These are phyloP conservation scores for Monochamus alternatus DNA, from an alignment of 2,888 invertebrate species.

Conservation along the genomic window DNA sequence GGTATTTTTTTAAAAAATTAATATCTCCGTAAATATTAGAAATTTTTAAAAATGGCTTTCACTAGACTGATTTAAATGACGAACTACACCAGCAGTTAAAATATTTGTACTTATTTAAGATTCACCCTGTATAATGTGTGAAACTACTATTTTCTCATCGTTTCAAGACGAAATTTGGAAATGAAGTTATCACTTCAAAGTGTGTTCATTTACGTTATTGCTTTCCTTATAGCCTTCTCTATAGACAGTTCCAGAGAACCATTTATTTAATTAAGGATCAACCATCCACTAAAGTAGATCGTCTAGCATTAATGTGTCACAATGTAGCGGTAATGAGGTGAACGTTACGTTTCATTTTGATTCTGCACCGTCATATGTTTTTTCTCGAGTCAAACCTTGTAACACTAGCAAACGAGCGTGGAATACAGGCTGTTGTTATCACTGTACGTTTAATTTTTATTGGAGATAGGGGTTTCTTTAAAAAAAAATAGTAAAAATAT, in stretches of 20 bases:
- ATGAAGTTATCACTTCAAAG: background rate
- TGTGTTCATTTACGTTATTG: background rate
- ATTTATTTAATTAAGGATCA: background rate
- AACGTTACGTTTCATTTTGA: background rate
- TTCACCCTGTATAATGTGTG: too few species aligned
- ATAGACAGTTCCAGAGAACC: background rate
- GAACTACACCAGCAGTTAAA: too few species aligned
- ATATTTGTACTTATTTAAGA: too few species aligned
- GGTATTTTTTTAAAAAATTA: too few species aligned
- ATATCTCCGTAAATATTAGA: too few species aligned
- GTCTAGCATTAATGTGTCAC: background rate
- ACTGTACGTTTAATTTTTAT: too few species aligned
- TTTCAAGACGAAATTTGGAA: background rate
- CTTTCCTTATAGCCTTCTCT: background rate
- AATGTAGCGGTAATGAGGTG: background rate
- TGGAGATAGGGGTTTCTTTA: background rate
- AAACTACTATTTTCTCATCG: too few species aligned
- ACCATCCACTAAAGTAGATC: background rate
- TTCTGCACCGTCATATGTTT: background rate
- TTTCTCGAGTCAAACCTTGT: background rate
- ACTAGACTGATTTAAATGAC: too few species aligned
- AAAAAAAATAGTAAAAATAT: too few species aligned
- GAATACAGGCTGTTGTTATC: too few species aligned
- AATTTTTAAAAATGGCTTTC: too few species aligned
- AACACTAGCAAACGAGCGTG: too few species aligned